phyloP scores from a whole-genome alignment of 2,888 invertebrate genomes.

The Strigamia crassipes region DNA sequence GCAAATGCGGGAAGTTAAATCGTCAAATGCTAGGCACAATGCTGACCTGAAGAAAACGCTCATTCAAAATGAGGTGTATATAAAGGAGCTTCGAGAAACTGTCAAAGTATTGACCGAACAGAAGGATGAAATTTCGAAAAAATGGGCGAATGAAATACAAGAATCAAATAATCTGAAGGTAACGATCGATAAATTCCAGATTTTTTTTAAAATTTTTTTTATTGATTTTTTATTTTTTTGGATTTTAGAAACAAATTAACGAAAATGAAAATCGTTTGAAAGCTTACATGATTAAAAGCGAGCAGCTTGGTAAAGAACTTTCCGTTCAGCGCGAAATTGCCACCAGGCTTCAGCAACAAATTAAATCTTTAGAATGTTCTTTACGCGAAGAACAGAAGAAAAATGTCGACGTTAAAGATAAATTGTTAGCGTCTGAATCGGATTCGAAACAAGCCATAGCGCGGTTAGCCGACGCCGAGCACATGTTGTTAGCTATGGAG shows the following conservation, averaged over 20 bases:
- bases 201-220: background rate
- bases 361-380: background rate
- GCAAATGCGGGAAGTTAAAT: background rate
- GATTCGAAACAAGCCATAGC: background rate
- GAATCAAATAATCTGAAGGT: slow-evolving; percentile 36
- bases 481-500: slow-evolving; percentile 46
- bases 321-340: background rate
- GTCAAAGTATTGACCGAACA: slow-evolving; percentile 16
- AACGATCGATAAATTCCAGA: background rate
- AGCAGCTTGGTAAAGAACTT: slow-evolving; percentile 6
- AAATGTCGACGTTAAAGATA: background rate
- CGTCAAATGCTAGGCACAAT: background rate
- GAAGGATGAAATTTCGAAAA: background rate
- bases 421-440: background rate
- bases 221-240: background rate
- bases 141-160: background rate
- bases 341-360: slow-evolving; percentile 8
- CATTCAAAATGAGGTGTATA: slow-evolving; percentile 21
- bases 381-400: background rate
- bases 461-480: slow-evolving; percentile 42
- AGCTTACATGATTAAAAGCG: background rate
- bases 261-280: background rate
- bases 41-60: background rate
- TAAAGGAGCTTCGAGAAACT: background rate
- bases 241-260: background rate